A percentile compares a stretch with the other conserved stretches of the same genome.
Evolutionary conservation across 2,113 vertebrate species (phyloP).

Genomic region (Xenopus laevis): DNA sequence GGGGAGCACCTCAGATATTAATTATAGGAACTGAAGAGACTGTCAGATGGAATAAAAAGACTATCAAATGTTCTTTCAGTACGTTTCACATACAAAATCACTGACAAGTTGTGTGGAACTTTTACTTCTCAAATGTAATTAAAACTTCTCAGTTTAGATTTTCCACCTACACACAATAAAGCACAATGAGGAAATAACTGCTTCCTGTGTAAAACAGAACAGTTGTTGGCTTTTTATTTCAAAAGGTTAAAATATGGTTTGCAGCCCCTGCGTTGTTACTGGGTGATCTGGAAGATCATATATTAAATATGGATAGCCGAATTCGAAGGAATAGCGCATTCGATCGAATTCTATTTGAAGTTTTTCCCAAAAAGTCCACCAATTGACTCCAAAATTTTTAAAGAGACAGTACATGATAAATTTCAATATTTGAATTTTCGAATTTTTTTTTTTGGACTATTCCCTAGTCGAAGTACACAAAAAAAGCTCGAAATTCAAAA

Average conservation of each 20-base stretch:
- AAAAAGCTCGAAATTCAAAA: no score
- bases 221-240: slow-evolving; percentile 3
- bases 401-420: no score
- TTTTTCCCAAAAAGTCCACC: no score
- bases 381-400: no score
- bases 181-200: slow-evolving; percentile 30
- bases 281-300: no score
- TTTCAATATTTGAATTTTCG: no score
- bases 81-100: slow-evolving; percentile 28
- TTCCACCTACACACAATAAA: slow-evolving; percentile 32
- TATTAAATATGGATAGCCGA: no score
- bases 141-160: slow-evolving; percentile 39
- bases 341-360: no score
- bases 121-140: slow-evolving; percentile 41
- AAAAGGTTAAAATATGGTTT: slow-evolving; percentile 17
- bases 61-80: slow-evolving; percentile 31
- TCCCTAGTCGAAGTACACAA: no score
- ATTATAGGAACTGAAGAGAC: slow-evolving; percentile 34
- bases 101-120: slow-evolving; percentile 33
- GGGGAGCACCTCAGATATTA: slow-evolving; percentile 25
- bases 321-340: no score
- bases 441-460: no score
- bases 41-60: slow-evolving; percentile 41
- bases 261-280: no score
- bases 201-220: slow-evolving; percentile 25